phyloP scores from a whole-genome alignment of 2,797 vertebrate species.

The Eulemur coronatus region DNA sequence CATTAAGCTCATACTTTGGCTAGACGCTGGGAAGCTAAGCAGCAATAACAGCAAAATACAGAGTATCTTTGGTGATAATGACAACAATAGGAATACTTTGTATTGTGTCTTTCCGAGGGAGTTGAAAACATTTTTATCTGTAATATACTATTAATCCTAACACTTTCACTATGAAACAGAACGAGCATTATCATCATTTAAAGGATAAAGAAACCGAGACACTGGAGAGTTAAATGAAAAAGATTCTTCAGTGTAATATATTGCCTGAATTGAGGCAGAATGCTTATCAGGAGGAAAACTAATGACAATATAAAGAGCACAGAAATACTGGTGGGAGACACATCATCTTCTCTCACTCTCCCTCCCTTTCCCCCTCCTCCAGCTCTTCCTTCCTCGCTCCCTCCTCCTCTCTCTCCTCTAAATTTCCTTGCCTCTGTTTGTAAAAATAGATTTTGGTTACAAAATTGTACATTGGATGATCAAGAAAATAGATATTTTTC shows the following conservation, averaged over 20 bases:
- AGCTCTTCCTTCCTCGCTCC: not conserved
- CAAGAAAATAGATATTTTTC: conserved; percentile 48
- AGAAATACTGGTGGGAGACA: not conserved
- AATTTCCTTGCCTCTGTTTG: conserved; percentile 49
- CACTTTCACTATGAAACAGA: conserved; percentile 19
- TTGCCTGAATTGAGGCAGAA: conserved; percentile 31
- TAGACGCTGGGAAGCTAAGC: not conserved
- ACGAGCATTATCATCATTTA: conserved; percentile 54
- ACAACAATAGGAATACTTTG: conserved; percentile 24
- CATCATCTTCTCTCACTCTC: not conserved
- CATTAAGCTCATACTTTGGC: conserved; percentile 10
- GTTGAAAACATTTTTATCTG: conserved; percentile 64
- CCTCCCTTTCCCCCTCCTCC: not conserved
- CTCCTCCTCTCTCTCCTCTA: not conserved
- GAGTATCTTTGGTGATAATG: conserved; percentile 42
- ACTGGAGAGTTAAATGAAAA: conserved; percentile 40
- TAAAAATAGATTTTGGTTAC: conserved; percentile 50
- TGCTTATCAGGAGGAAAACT: conserved; percentile 60
- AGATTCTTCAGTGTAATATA: conserved; percentile 38
- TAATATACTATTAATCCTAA: conserved; percentile 55
- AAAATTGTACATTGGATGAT: conserved; percentile 13
- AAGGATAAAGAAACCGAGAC: conserved; percentile 59
- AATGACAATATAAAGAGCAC: conserved; percentile 19
- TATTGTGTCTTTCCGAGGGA: conserved; percentile 39
- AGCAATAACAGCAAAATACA: not conserved